Base-by-base conservation (phyloP, 2,888 invertebrate species). In the Thumatha senex region DNA sequence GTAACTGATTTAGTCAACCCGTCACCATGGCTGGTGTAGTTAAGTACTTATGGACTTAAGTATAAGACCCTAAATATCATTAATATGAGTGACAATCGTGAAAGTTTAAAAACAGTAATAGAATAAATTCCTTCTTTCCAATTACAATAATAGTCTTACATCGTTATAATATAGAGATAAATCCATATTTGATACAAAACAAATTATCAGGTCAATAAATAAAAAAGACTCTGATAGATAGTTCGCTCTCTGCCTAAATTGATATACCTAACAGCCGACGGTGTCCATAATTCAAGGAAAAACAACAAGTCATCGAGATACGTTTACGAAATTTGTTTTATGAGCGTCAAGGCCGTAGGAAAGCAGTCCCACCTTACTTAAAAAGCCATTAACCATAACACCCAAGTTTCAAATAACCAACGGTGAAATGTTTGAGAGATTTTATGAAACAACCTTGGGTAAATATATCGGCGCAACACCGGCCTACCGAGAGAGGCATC, bases 351-450 rank as follows among this genome's bases (percentile, higher is more conserved):
- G 63, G 68, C 56, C 63, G 57, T 48, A 55, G 54, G 51, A 54
- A 58, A 70, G 62, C 72, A 62, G 63, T 51, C 67, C 49, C 58
- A 46, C 62, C 61, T 67, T 74, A 77, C 77, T 79, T 76, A 76
- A 77, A 79, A 76, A 67, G 53, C 72, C 76, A 79, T 80, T 78
- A 76, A 61, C 63, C 62, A 62, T 18, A 63, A 63, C 59, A 45
- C 59, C 51, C 63, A 56, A 54, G 52, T 54, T 56, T 53, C 53
- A 35, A 54, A 67, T 67, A 61, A 48, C 47, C 48, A 54, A 11
- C 18, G 18, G 61, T 54, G 56, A 54, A 70, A 68, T 67, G 64
- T 67, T 67, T 54, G 11, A 31, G 58, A 62, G 41, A 52, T 59
- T 63, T 58, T 61, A 49, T 51, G 51, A 56, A 54, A 57, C 68